A percentile compares a stretch with the other conserved stretches of the same genome.
Evolutionary conservation across 1,140 invertebrate species (phyloP).

Genomic region (Sesamia nonagrioides): DNA sequence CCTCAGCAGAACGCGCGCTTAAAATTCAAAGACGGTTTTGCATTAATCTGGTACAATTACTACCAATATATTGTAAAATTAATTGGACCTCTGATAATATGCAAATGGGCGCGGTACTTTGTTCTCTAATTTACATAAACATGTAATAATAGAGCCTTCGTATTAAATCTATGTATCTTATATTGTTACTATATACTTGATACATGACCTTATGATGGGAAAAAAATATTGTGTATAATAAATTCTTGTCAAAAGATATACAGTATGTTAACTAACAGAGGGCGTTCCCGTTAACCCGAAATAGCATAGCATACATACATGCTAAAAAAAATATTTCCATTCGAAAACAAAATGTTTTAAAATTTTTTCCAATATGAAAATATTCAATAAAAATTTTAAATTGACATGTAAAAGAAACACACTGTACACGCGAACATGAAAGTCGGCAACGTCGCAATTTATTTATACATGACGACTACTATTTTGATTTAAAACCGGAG

Average conservation of each 20-base stretch:
- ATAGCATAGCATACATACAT: too few species aligned
- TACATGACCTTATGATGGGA: background rate
- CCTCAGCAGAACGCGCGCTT: constrained; percentile 42
- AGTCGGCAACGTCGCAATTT: too few species aligned
- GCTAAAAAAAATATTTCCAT: too few species aligned
- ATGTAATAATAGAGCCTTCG: constrained; percentile 6
- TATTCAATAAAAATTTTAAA: too few species aligned
- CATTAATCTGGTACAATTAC: constrained; percentile 66
- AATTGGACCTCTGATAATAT: constrained; percentile 79
- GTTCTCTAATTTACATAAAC: constrained; percentile 41
- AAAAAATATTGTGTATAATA: background rate
- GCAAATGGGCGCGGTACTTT: constrained; percentile 68
- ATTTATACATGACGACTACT: too few species aligned
- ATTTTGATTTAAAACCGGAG: too few species aligned
- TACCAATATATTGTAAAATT: constrained; percentile 79
- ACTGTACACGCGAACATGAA: too few species aligned
- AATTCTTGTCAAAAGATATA: background rate
- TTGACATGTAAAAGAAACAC: too few species aligned
- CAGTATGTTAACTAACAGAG: too few species aligned
- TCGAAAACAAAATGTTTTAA: too few species aligned
- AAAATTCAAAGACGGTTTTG: constrained; percentile 59
- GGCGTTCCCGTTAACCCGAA: too few species aligned
- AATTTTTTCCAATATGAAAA: too few species aligned
- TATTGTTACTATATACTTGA: background rate
- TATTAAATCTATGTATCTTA: background rate